Evolutionary conservation across 2,113 vertebrate genomes (phyloP), one percentile per base, ranked within the genome.

Genomic region (Cromileptes altivelis): DNA sequence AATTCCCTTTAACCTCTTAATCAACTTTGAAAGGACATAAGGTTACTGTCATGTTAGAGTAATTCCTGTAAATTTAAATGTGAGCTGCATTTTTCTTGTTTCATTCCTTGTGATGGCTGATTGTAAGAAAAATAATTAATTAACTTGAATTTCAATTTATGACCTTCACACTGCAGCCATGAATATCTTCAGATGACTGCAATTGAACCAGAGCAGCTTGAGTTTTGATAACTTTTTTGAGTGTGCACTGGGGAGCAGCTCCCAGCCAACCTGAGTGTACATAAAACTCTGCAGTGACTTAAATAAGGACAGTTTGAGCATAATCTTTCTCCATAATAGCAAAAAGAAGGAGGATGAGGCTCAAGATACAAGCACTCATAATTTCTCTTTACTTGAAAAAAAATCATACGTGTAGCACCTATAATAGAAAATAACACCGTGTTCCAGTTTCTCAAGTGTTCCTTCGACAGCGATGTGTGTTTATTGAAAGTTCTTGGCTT

Each of bases 401-500:
- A 82, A 70, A 57, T 27, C 53, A 75, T 61, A 70, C 50, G 75
- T 83, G 63, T 45, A 79, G 27, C 4, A 4, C 11, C 47, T 30
- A 40, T 82, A 82, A 88, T 73, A 70, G 75, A 81, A 86, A 82
- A 88, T 84, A 78, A 71, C 50, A 63, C 25, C 12, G 27, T 81
- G 85, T 85, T 82, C 82, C 80, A 69, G 70, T 70, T 82, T 81
- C 49, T 63, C 42, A 85, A 91, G 79, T 82, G 80, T 88, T 90
- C 78, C 86, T 90, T 71, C 6, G 67, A 75, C 80, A 75, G 62
- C 75, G 18, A 53, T 85, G 75, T 70, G 33, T 84, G 80, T 88
- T 91, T 88, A 86, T 81, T 84, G 80, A 88, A 83, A 33, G 74
- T 75, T 86, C 40, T 78, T 75, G 68, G 68, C 84, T 85, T 85